Evolutionary conservation across 2,113 vertebrate species (phyloP).

Genomic region (Pan paniscus): DNA sequence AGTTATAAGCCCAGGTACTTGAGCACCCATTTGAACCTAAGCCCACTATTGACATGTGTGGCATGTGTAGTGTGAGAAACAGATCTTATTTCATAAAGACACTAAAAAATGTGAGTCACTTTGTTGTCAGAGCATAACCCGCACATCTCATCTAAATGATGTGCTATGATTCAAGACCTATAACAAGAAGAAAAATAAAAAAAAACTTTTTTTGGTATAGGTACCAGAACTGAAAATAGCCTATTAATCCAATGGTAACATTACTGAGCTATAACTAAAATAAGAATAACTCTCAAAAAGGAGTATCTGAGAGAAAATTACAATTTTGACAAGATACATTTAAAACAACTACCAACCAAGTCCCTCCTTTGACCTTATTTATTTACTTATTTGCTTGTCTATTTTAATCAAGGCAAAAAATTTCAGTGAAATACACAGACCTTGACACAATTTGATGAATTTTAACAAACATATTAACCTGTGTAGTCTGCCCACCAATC

Average conservation of each 20-base stretch:
- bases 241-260: neutral
- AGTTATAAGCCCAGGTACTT: neutral
- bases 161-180: constrained; percentile 43
- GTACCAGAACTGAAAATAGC: constrained; percentile 28
- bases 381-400: neutral
- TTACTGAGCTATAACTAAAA: constrained; percentile 54
- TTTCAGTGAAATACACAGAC: neutral
- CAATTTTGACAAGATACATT: neutral
- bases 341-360: neutral
- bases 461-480: neutral
- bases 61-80: neutral
- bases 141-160: neutral
- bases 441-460: neutral
- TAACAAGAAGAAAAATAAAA: constrained; percentile 62
- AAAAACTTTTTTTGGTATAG: neutral
- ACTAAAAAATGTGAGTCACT: neutral
- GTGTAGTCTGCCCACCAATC: neutral
- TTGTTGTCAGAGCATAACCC: neutral
- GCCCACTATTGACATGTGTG: neutral
- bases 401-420: neutral
- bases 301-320: neutral
- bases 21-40: neutral
- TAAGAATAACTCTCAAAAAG: neutral
- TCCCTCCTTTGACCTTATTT: neutral
- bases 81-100: neutral